phyloP scores from a whole-genome alignment of 2,797 vertebrate genomes.

The Adelosebastes latens region DNA sequence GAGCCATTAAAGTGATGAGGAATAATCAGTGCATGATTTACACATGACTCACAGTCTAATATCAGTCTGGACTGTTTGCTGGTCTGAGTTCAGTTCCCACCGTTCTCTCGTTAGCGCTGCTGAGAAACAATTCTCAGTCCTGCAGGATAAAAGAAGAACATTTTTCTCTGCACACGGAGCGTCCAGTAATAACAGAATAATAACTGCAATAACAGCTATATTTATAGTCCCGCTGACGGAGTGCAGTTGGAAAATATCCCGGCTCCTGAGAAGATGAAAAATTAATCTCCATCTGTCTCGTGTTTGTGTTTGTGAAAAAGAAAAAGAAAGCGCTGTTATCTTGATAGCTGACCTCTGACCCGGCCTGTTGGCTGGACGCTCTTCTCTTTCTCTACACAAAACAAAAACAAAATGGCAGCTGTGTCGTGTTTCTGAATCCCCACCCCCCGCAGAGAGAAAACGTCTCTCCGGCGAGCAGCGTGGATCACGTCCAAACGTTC shows the following conservation, averaged over 20 bases:
- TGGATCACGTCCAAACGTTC: constrained; percentile 17
- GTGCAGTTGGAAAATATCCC: not conserved
- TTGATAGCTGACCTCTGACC: constrained; percentile 19
- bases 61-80: not conserved
- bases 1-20: not conserved
- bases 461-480: not conserved
- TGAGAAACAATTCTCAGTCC: not conserved
- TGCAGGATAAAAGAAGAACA: not conserved
- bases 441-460: not conserved
- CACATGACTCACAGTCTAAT: not conserved
- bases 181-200: constrained; percentile 27
- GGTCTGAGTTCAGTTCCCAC: constrained; percentile 19
- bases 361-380: not conserved
- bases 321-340: constrained; percentile 9
- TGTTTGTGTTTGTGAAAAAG: not conserved
- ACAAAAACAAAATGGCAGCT: constrained; percentile 51
- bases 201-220: not conserved
- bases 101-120: not conserved
- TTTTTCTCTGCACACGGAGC: not conserved
- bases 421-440: not conserved
- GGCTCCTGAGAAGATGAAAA: constrained; percentile 12
- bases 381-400: not conserved
- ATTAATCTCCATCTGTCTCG: not conserved
- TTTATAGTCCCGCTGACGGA: constrained; percentile 4
- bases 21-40: not conserved